Conservation (phyloP, 2,888 invertebrate species). For the Tanytarsus gracilentus region DNA sequence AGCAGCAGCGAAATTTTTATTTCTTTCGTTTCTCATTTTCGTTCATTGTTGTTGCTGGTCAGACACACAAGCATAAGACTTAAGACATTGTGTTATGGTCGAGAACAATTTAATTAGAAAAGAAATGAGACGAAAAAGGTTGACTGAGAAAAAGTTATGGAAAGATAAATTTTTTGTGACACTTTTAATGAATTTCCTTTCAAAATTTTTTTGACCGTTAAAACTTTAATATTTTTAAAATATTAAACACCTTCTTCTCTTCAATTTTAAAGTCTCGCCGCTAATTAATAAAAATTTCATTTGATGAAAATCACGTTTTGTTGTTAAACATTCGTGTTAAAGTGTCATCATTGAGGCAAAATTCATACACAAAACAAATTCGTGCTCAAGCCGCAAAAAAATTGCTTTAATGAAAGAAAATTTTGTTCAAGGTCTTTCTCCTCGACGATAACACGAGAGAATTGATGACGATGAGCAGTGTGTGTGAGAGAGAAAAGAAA, state of each 20-base stretch:
- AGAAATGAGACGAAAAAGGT: neutral
- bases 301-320: conserved; percentile 3
- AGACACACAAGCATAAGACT: neutral
- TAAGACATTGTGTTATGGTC: conserved; percentile 9
- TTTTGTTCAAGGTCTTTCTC: neutral
- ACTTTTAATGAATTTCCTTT: too few relatives aligned
- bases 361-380: neutral
- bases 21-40: neutral
- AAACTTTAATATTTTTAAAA: too few relatives aligned
- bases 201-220: too few relatives aligned
- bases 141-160: neutral
- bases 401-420: neutral
- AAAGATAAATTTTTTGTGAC: too few relatives aligned
- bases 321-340: neutral
- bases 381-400: conserved; percentile 20
- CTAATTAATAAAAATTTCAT: too few relatives aligned
- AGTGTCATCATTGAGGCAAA: neutral
- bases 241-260: too few relatives aligned
- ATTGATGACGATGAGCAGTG: neutral
- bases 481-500: neutral
- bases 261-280: too few relatives aligned
- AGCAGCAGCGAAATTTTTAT: neutral
- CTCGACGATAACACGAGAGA: neutral
- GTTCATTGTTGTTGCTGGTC: neutral
- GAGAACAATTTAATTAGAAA: conserved; percentile 8